A percentile compares a stretch with the other conserved stretches of the same genome.
phyloP scores from a whole-genome alignment of 2,888 invertebrate species.

The Limnephilus lunatus region DNA sequence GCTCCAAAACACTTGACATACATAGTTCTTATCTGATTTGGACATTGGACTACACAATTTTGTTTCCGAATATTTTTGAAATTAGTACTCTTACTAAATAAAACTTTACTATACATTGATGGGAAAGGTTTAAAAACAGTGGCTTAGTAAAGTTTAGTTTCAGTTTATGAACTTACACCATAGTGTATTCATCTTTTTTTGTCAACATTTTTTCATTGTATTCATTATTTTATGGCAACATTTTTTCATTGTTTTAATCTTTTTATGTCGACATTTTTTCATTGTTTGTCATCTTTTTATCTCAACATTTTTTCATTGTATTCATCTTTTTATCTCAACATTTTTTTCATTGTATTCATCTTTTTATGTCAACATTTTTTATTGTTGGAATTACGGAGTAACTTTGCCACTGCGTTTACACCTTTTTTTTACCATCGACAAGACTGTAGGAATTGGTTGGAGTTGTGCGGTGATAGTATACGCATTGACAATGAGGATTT shows the following conservation, averaged over 20 bases:
- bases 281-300: no score
- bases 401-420: conserved; percentile 5
- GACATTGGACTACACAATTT: not conserved
- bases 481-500: not conserved
- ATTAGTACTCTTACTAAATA: not conserved
- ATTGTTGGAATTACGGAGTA: not conserved
- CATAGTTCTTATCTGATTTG: not conserved
- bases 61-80: not conserved
- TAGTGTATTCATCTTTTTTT: no score
- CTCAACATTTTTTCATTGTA: no score
- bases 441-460: conserved; percentile 8
- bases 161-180: no score
- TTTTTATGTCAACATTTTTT: no score
- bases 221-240: no score
- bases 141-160: not conserved
- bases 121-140: not conserved
- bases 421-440: not conserved
- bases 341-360: no score
- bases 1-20: not conserved
- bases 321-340: no score
- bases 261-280: no score
- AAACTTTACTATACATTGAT: not conserved
- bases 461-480: not conserved
- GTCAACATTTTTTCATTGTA: no score
- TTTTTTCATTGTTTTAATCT: not conserved